Conservation (phyloP, 2,113 vertebrate species). For the Serilophus lunatus region DNA sequence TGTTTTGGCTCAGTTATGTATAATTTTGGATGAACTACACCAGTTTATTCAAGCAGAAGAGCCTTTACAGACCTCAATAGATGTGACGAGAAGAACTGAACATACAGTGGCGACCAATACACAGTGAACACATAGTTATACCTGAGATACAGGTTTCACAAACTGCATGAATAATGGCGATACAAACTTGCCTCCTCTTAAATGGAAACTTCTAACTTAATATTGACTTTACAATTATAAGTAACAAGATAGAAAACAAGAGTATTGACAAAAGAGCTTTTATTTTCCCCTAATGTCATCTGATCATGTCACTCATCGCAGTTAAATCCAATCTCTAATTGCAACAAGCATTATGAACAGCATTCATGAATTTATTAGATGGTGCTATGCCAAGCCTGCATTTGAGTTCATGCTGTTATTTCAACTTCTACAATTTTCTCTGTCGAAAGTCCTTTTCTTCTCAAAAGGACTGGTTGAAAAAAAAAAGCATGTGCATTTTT, state of each 20-base stretch:
- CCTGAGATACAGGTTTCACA: background rate
- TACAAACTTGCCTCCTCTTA: background rate
- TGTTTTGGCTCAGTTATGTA: background rate
- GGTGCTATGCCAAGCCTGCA: background rate
- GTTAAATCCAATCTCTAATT: constrained; percentile 5
- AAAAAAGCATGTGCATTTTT: background rate
- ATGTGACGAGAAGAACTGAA: background rate
- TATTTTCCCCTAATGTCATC: constrained; percentile 8
- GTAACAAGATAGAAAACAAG: background rate
- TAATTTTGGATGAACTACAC: background rate
- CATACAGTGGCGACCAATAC: background rate
- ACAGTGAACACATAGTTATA: background rate
- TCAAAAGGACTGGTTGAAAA: background rate
- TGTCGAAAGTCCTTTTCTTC: background rate
- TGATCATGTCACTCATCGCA: background rate
- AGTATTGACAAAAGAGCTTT: constrained; percentile 24
- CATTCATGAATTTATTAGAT: background rate
- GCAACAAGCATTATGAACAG: background rate
- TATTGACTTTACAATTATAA: background rate
- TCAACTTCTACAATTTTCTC: background rate
- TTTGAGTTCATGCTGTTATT: background rate
- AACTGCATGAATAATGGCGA: background rate
- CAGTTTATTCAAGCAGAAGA: background rate
- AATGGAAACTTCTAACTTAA: background rate
- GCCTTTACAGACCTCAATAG: background rate